These are phyloP conservation scores for Podarcis cretensis DNA, from an alignment of 2,113 vertebrate species.

Conservation along the genomic window DNA sequence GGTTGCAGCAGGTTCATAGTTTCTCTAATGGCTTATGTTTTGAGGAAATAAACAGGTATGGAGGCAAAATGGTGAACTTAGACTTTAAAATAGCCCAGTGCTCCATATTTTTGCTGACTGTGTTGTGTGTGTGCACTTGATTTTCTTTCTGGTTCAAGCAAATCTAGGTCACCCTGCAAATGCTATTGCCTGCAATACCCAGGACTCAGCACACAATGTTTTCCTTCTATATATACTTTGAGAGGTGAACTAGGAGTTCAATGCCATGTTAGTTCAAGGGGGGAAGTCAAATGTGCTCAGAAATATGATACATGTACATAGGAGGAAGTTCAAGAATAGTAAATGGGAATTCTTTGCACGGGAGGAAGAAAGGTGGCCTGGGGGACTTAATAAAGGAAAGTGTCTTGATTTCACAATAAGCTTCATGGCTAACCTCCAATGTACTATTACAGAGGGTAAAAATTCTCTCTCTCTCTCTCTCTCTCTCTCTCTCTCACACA, in stretches of 20 bases:
- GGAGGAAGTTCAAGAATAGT: not conserved
- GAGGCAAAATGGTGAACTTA: not conserved
- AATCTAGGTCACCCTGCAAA: constrained; percentile 35
- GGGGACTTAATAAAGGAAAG: not conserved
- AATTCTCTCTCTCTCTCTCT: not conserved
- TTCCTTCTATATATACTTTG: constrained; percentile 2
- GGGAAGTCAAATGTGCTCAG: not conserved
- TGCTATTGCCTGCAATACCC: not conserved
- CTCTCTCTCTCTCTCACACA: not conserved
- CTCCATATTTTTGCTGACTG: constrained; percentile 9
- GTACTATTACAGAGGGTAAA: not conserved
- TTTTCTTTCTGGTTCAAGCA: not conserved
- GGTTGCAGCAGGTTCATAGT: not conserved
- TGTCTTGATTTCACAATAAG: not conserved
- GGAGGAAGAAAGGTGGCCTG: not conserved
- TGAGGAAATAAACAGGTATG: not conserved
- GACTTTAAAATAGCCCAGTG: not conserved
- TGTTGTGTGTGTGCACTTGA: not conserved
- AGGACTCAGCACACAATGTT: constrained; percentile 8
- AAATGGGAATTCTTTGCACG: not conserved
- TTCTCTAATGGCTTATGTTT: not conserved
- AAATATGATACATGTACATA: not conserved
- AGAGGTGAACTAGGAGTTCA: constrained; percentile 2
- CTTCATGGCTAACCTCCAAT: not conserved
- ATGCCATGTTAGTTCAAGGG: not conserved